Evolutionary conservation across 2,888 invertebrate species (phyloP), one percentile per base, ranked within the genome.

Genomic region (Nephrocerus scutellatus): DNA sequence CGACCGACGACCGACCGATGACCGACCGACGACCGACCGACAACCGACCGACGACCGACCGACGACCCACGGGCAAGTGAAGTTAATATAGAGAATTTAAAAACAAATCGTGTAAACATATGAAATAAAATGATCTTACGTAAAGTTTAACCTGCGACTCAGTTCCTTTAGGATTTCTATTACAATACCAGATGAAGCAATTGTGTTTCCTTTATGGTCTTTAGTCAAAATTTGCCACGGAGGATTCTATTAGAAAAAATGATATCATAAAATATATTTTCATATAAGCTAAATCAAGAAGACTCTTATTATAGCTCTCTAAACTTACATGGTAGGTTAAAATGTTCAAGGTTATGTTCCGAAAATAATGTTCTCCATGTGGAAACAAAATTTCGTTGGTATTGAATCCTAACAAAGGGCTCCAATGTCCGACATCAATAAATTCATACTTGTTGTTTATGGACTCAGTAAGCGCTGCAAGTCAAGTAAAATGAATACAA

Each of bases 131-230:
- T n/a, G 13, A 16, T 52, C 69, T 70, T 75, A 86, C 68, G 86
- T 84, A 55, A 92, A 91, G 60, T 92, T 92, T 36, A 91, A 72
- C 51, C 75, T 82, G 29, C 71, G 74, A 0, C 85, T 77, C 18
- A 91, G 66, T 55, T 88, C 82, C 39, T 81, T 74, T 1, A 91
- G 63, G 29, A 91, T 78, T 55, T 90, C 86, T 55, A 90, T 85
- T 15, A 84, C 75, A 26, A 90, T 71, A 2, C 90, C 90, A 2
- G 73, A 60, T 58, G 7, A 35, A 43, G 0, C 16, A 18, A 30
- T 19, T 6, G 30, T 16, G 10, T 30, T 32, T 13, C 63, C 63
- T 3, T 74, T 72, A 34, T 73, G 72, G 50, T 80, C 79, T 1
- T 68, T 63, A 32, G 72, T 72, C 3, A 87, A 60, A 22, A 84